These are phyloP conservation scores for Slavum lentiscoides DNA, from an alignment of 2,888 invertebrate genomes.

Conservation along the genomic window DNA sequence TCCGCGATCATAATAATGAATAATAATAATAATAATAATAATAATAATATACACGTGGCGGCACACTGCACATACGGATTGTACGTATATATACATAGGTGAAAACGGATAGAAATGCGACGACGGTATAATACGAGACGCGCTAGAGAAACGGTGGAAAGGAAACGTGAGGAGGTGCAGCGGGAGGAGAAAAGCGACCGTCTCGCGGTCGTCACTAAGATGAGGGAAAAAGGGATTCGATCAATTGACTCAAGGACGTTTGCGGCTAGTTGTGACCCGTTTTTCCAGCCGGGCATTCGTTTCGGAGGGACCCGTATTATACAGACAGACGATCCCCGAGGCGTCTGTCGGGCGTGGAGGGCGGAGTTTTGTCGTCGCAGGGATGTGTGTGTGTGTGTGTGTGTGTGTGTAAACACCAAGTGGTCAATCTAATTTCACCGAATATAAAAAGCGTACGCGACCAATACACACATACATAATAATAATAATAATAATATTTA, in stretches of 20 bases:
- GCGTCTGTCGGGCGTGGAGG: conserved; percentile 50
- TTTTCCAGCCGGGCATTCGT: conserved; percentile 46
- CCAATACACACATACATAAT: too few species aligned
- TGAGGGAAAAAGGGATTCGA: conserved; percentile 53
- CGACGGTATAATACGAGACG: too few species aligned
- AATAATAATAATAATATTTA: background rate
- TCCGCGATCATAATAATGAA: too few species aligned
- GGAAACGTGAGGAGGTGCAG: too few species aligned
- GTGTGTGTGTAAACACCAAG: conserved; percentile 27
- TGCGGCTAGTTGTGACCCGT: conserved; percentile 49
- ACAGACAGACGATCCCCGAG: conserved; percentile 42
- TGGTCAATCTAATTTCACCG: conserved; percentile 43
- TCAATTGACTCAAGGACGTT: conserved; percentile 53
- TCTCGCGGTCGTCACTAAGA: background rate
- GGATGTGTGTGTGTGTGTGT: background rate
- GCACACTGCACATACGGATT: too few species aligned
- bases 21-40: too few species aligned
- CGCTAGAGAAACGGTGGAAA: too few species aligned
- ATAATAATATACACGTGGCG: too few species aligned
- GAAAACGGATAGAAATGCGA: too few species aligned
- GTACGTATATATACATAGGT: too few species aligned
- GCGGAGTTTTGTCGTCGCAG: conserved; percentile 44
- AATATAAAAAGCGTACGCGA: conserved; percentile 5
- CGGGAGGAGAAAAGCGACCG: too few species aligned
- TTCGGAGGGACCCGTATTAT: conserved; percentile 1